Percentiles rank a stretch among this genome's conserved stretches.
These are phyloP conservation scores for Brachionus rotundiformis DNA, from an alignment of 1,140 invertebrate genomes.

Conservation along the genomic window DNA sequence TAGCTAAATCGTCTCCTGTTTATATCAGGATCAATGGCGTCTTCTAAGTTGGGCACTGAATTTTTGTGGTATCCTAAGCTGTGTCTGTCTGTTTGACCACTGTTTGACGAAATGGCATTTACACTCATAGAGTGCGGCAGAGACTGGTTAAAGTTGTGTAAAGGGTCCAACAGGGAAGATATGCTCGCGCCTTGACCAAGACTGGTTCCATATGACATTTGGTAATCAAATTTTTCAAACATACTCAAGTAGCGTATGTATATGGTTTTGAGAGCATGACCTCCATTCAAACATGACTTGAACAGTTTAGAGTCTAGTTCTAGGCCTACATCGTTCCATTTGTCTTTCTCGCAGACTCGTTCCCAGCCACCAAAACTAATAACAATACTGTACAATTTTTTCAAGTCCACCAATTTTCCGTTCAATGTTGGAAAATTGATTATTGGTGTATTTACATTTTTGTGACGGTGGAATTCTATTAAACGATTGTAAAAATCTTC, in stretches of 20 bases:
- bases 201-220: not conserved
- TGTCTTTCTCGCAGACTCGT: slow-evolving; percentile 80
- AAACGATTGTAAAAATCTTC: slow-evolving; percentile 40
- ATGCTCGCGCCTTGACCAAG: slow-evolving; percentile 1
- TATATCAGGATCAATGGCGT: slow-evolving; percentile 4
- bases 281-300: slow-evolving; percentile 78
- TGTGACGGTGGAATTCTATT: slow-evolving; percentile 41
- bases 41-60: slow-evolving; percentile 35
- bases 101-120: not conserved
- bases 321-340: slow-evolving; percentile 76
- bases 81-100: not conserved
- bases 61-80: slow-evolving; percentile 20
- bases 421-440: slow-evolving; percentile 76
- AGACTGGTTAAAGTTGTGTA: slow-evolving; percentile 28
- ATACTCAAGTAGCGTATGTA: slow-evolving; percentile 74
- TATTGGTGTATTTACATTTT: slow-evolving; percentile 72
- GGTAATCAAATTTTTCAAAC: slow-evolving; percentile 37
- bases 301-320: slow-evolving; percentile 74
- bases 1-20: slow-evolving; percentile 44
- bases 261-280: slow-evolving; percentile 81
- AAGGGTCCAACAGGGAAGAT: slow-evolving; percentile 1
- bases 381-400: slow-evolving; percentile 83
- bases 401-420: slow-evolving; percentile 85
- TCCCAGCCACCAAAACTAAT: slow-evolving; percentile 85
- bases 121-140: slow-evolving; percentile 18